Conservation (phyloP, 2,797 vertebrate genomes). For the Coendou prehensilis region DNA sequence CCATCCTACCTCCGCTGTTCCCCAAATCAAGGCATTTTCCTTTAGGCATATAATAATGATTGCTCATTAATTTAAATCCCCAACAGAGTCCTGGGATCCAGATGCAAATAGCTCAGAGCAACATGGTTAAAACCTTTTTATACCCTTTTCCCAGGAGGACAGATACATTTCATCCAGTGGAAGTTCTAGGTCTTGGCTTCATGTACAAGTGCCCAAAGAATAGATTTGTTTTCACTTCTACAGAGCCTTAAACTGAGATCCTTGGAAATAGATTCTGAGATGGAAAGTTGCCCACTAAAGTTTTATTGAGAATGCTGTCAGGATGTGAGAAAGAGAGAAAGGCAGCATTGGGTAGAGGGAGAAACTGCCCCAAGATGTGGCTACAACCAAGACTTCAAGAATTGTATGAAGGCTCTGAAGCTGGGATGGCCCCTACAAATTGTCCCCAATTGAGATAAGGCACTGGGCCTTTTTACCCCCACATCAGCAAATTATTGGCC, state of each 20-base stretch:
- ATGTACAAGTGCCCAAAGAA: not conserved
- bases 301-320: not conserved
- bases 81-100: conserved; percentile 73
- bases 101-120: conserved; percentile 76
- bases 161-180: conserved; percentile 62
- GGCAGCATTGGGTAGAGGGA: not conserved
- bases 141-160: conserved; percentile 70
- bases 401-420: not conserved
- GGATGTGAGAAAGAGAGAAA: not conserved
- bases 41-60: conserved; percentile 60
- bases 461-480: not conserved
- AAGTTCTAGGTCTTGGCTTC: conserved; percentile 60
- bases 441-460: not conserved
- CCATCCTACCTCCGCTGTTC: not conserved
- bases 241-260: conserved; percentile 48
- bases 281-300: not conserved
- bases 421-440: not conserved
- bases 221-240: conserved; percentile 49
- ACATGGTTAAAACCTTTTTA: conserved; percentile 66
- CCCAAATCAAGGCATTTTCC: conserved; percentile 57
- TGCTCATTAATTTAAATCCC: conserved; percentile 68
- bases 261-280: conserved; percentile 58
- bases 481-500: not conserved
- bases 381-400: not conserved
- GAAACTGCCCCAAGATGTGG: not conserved